Evolutionary conservation across 2,797 vertebrate genomes (phyloP).

Genomic region (Discoglossus pictus): DNA sequence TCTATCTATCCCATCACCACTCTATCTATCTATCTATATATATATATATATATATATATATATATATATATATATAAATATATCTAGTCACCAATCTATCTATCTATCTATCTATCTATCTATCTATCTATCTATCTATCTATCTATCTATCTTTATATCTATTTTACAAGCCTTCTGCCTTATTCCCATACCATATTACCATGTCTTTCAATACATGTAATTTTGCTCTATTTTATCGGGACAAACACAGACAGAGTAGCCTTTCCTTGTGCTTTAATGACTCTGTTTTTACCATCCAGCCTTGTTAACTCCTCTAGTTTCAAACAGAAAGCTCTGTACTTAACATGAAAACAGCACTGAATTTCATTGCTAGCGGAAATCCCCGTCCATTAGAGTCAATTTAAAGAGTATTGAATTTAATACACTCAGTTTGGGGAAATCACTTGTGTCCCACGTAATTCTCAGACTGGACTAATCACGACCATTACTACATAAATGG

Average conservation of each 20-base stretch:
- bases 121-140: too few species aligned
- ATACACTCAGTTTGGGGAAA: constrained; percentile 40
- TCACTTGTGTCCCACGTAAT: constrained; percentile 42
- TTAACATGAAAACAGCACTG: constrained; percentile 41
- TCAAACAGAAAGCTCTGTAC: constrained; percentile 4
- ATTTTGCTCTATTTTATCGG: constrained; percentile 20
- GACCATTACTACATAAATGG: constrained; percentile 44
- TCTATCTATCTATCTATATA: too few species aligned
- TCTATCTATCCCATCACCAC: too few species aligned
- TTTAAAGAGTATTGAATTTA: constrained; percentile 49
- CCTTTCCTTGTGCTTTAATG: constrained; percentile 23
- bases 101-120: too few species aligned
- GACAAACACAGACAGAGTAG: constrained; percentile 23
- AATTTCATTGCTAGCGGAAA: constrained; percentile 41
- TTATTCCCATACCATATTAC: too few species aligned
- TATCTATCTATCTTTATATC: too few species aligned
- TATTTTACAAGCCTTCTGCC: too few species aligned
- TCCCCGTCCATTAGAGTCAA: constrained; percentile 46
- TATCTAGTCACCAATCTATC: too few species aligned
- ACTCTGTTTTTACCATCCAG: constrained; percentile 14
- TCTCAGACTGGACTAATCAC: constrained; percentile 31
- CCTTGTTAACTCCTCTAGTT: constrained; percentile 29
- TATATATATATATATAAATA: too few species aligned
- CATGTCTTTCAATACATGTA: constrained; percentile 21
- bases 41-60: too few species aligned